Percentiles rank a stretch among this genome's conserved stretches.
Conservation (phyloP, 2,888 invertebrate genomes). For the Coleophora flavipennella region DNA sequence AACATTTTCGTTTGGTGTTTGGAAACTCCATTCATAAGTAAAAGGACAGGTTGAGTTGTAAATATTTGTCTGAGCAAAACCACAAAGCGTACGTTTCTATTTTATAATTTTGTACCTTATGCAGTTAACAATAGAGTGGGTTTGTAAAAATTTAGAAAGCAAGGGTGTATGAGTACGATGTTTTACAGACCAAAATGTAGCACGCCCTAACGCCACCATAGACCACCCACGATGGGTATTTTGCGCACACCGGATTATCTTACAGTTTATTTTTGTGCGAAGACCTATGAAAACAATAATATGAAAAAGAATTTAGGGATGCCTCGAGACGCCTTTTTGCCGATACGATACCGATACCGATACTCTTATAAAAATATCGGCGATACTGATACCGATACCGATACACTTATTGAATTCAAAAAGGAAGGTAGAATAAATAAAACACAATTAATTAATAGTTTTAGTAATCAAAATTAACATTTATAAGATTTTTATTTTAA, state of each 20-base stretch:
- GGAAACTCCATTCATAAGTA: conserved; percentile 59
- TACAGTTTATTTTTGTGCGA: conserved; percentile 44
- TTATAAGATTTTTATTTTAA: too few relatives aligned
- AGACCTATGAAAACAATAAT: conserved; percentile 41
- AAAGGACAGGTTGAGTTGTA: conserved; percentile 42
- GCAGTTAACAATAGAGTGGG: too few relatives aligned
- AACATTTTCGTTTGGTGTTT: conserved; percentile 41
- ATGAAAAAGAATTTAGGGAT: conserved; percentile 13
- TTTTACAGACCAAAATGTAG: conserved; percentile 50
- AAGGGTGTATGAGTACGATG: conserved; percentile 31
- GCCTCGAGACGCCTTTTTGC: too few relatives aligned
- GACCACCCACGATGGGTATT: conserved; percentile 62
- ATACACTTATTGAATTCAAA: too few relatives aligned
- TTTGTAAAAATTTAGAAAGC: too few relatives aligned
- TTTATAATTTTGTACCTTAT: conserved; percentile 15
- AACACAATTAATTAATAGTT: too few relatives aligned
- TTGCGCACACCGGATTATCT: conserved; percentile 44
- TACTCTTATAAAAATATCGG: too few relatives aligned
- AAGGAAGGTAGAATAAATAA: too few relatives aligned
- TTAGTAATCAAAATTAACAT: too few relatives aligned
- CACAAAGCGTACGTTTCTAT: neutral
- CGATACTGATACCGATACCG: too few relatives aligned
- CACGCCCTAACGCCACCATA: conserved; percentile 57
- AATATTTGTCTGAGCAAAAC: conserved; percentile 52
- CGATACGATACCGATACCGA: too few relatives aligned